Conservation (phyloP, 2,113 vertebrate species). For the Candoia aspera region DNA sequence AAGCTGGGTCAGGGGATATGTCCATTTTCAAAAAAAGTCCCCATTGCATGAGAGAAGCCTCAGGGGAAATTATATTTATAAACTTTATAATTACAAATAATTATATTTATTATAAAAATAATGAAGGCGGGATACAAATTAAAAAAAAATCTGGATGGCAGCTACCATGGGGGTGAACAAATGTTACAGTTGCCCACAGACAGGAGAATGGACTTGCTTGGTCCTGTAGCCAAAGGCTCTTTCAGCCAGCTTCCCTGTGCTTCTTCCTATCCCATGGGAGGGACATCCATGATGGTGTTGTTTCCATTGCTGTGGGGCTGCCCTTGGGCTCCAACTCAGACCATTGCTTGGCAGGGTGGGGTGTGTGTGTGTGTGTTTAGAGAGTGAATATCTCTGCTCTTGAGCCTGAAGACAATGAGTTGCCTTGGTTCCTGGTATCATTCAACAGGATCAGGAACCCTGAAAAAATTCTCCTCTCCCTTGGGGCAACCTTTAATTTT, state of each 20-base stretch:
- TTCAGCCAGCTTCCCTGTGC: neutral
- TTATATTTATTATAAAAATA: no score
- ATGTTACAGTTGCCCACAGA: neutral
- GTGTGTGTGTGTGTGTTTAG: no score
- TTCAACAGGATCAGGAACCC: no score
- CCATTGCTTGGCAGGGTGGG: no score
- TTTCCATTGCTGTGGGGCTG: neutral
- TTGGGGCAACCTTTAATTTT: neutral
- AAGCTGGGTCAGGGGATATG: constrained; percentile 22
- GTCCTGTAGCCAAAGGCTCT: neutral
- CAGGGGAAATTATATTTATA: no score
- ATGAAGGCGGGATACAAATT: no score
- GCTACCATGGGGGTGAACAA: neutral
- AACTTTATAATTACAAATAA: no score
- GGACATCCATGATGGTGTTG: neutral
- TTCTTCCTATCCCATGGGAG: neutral
- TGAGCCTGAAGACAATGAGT: no score
- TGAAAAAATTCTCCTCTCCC: neutral
- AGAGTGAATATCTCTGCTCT: no score
- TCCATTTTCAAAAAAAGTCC: neutral
- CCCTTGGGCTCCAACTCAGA: neutral
- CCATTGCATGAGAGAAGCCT: neutral
- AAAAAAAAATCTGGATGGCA: neutral
- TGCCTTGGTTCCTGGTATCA: no score
- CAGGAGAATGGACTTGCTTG: neutral